These are phyloP conservation scores for Sebastes fasciatus DNA, from an alignment of 2,113 vertebrate species.

Conservation along the genomic window DNA sequence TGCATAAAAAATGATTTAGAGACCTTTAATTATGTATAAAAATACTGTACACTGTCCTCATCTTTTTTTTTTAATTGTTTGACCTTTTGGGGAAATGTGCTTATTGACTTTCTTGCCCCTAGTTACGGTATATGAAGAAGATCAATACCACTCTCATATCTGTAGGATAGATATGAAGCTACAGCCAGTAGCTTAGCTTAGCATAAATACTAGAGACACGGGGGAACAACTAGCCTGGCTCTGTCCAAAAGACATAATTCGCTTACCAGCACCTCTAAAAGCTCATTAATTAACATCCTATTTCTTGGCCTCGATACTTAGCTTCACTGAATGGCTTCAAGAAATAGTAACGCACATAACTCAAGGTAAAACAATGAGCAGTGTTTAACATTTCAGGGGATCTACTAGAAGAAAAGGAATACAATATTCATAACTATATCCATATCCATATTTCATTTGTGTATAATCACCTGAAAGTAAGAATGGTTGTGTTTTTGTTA, in stretches of 20 bases:
- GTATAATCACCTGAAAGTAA: no score
- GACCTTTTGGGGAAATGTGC: neutral
- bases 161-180: slow-evolving; percentile 1
- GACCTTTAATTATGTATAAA: no score
- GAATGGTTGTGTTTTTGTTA: no score
- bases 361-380: neutral
- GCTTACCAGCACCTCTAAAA: no score
- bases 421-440: no score
- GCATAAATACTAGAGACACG: neutral
- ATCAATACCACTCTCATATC: neutral
- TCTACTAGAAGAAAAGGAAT: no score
- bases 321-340: neutral
- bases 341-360: neutral
- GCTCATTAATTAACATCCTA: no score
- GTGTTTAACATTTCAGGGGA: no score
- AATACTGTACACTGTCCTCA: neutral
- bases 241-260: no score
- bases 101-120: neutral
- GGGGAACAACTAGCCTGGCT: neutral
- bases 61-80: neutral
- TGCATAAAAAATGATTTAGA: no score
- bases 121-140: neutral
- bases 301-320: no score
- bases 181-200: slow-evolving; percentile 10
- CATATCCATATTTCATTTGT: no score